Evolutionary conservation across 1,140 invertebrate genomes (phyloP), one percentile per base, ranked within the genome.

Genomic region (Danaus melanippus): DNA sequence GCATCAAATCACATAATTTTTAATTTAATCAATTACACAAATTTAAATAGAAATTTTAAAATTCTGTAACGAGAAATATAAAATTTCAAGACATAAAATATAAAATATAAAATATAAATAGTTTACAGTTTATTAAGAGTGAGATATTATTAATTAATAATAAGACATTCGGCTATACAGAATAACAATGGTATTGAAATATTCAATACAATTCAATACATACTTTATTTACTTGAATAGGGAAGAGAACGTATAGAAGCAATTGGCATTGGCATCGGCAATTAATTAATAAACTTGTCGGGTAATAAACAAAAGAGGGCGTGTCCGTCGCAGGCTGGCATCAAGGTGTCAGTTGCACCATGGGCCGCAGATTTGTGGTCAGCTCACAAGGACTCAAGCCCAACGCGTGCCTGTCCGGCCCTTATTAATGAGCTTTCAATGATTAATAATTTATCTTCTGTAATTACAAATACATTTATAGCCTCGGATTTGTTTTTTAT

Each of bases 351-450:
- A 79, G 66, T 62, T 68, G 66, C 78, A 79, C 51, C 53, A 52
- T 65, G 46, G 10, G 60, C 76, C 74, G 66, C 76, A 76, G 76
- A 79, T 81, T 77, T 74, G 78, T 79, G 78, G 78, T 74, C 70
- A 66, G 70, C 64, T 62, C 63, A 53, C 64, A 60, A 59, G 58
- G 52, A 50, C 56, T 62, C 60, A 58, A 62, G 53, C 61, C 50
- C 44, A 53, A 56, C 56, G 42, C 45, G 41, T 46, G 42, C 42
- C 50, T 48, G 43, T 50, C 55, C 44, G 21, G 51, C 56, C 47
- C 54, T 58, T 56, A 61, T 50, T 61, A 55, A 65, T 61, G 46
- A 65, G 40, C 12, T 60, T 60, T 58, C 52, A 46, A 59, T 55
- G 21, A 32, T 32, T 32, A 32, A 32, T 32, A 32, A 32, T 32